Percentiles rank a stretch among this genome's conserved stretches.
These are phyloP conservation scores for Podargus strigoides DNA, from an alignment of 2,797 vertebrate species.

Conservation along the genomic window DNA sequence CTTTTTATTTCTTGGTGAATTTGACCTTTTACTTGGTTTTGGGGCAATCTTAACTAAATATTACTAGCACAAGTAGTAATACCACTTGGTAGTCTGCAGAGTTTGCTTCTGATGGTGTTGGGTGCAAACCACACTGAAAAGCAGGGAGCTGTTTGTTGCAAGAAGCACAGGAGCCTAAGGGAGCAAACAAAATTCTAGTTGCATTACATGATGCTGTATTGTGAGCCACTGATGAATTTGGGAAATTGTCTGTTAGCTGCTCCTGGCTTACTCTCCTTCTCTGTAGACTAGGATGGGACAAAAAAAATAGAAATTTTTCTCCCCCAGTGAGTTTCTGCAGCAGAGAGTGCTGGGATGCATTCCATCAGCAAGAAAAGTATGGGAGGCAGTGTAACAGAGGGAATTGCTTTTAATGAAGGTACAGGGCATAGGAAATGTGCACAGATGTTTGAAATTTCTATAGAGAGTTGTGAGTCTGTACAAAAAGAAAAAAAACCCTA, in stretches of 20 bases:
- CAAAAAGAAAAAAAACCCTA: not conserved
- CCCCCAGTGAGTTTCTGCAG: not conserved
- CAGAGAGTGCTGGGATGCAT: not conserved
- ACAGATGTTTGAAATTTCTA: not conserved
- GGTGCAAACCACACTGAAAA: not conserved
- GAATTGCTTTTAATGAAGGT: not conserved
- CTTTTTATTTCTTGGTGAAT: not conserved
- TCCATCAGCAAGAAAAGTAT: not conserved
- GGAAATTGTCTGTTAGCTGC: not conserved
- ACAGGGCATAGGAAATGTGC: not conserved
- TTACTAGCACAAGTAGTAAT: not conserved
- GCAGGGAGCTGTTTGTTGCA: not conserved
- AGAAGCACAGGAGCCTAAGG: not conserved
- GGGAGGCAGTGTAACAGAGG: not conserved
- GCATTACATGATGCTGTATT: fast-evolving
- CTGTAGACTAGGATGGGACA: not conserved
- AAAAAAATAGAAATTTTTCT: not conserved
- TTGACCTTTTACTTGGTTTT: not conserved
- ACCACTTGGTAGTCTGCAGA: not conserved
- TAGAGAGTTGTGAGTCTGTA: not conserved
- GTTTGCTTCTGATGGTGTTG: not conserved
- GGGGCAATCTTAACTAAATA: not conserved
- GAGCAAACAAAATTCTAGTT: not conserved
- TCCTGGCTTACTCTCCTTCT: not conserved
- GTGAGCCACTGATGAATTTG: not conserved